Conservation (phyloP, 2,113 vertebrate genomes). For the Cettia cetti region DNA sequence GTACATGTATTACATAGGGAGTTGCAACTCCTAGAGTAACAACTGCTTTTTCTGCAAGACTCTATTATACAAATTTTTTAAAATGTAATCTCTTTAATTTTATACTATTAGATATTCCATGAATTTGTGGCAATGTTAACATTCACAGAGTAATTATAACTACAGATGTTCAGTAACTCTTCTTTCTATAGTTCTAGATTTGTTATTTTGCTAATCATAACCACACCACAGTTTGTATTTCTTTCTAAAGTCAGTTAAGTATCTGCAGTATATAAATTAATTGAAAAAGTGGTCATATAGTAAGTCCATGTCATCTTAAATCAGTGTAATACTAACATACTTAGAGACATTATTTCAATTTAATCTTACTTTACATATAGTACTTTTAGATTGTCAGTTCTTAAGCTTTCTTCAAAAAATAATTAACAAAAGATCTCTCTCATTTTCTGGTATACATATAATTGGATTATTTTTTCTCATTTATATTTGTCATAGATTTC, state of each 20-base stretch:
- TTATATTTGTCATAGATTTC: slow-evolving; percentile 18
- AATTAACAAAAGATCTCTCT: slow-evolving; percentile 14
- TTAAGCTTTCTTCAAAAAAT: slow-evolving; percentile 28
- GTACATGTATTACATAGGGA: background rate
- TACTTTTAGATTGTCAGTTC: background rate
- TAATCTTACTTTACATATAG: slow-evolving; percentile 29
- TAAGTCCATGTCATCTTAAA: background rate
- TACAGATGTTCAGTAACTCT: background rate
- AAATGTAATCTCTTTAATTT: background rate
- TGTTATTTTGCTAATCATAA: background rate
- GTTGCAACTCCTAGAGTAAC: background rate
- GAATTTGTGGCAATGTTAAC: background rate
- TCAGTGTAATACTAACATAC: background rate
- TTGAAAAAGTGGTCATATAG: background rate
- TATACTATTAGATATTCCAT: background rate
- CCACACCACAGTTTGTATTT: background rate
- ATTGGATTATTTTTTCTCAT: slow-evolving; percentile 28
- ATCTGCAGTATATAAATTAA: background rate
- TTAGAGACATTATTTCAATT: slow-evolving; percentile 30
- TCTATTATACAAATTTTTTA: background rate
- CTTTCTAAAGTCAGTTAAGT: background rate
- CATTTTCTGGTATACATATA: slow-evolving; percentile 14
- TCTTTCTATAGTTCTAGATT: background rate
- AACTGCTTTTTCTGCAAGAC: background rate
- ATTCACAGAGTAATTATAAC: background rate